Base-by-base conservation (phyloP, 1,140 invertebrate genomes). In the Antheraea pernyi region DNA sequence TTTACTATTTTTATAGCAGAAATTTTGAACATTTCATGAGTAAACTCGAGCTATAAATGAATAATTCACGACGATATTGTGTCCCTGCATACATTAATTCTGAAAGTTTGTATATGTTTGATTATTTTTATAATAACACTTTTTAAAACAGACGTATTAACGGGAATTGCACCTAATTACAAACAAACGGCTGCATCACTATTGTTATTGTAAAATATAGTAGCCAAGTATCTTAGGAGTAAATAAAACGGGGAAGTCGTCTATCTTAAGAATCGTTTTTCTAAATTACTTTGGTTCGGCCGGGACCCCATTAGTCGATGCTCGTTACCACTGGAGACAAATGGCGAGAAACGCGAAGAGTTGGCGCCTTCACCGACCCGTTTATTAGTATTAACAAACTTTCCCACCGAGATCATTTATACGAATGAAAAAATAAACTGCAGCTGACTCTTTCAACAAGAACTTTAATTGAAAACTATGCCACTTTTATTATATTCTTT, bases 331-430 rank as follows among this genome's bases (percentile, higher is more conserved):
- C 58, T 67, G 65, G 72, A 82, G 77, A 84, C 74, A 80, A 81
- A 84, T 82, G 74, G 80, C 59, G 67, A 39, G 67, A 71, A 70
- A 62, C 64, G 73, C 73, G 71, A 75, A 73, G 74, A 77, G 71
- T 74, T 76, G 72, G 48, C 78, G 73, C 75, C 72, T 73, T 71
- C 66, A 68, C 59, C 67, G 72, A 66, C 36, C 73, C 79, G 74
- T 81, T 81, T 81, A 70, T 81, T 81, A 78, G 74, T 83, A 77
- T 82, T 80, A 82, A 70, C 78, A 68, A 77, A 80, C 72, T 80
- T 80, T 73, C 68, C 71, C 63, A 70, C 71, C 71, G 53, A 68
- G 69, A 79, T 82, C 80, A 78, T 80, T 82, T 79, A 79, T 80
- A 82, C 73, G 37, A 78, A 78, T 78, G 68, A 74, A 79, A 75